Evolutionary conservation across 2,888 invertebrate species (phyloP), one percentile per base, ranked within the genome.

Genomic region (Dorcus hopei): DNA sequence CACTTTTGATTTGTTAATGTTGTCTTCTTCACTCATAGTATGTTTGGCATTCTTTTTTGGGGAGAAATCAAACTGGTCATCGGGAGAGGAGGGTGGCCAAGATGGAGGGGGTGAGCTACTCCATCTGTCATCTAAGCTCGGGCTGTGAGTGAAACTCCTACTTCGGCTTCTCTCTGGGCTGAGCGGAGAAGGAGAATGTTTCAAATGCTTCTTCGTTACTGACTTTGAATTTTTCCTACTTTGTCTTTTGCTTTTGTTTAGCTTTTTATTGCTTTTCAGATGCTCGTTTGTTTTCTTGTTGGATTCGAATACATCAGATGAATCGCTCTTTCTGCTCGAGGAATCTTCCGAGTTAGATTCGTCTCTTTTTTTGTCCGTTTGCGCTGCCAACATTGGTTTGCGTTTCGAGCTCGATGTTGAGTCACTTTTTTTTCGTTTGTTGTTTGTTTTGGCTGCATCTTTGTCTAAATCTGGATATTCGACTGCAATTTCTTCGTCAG

Each of bases 401-500:
- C 72, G 64, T 57, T 69, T 71, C 14, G 69, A 57, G 6, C 54
- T 16, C 26, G 47, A 41, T 8, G 49, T 45, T 8, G 45, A 47
- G 14, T 54, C 53, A 38, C 52, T 53, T 16, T 60, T 65, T 41
- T 57, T 60, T 1, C 57, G 38, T 50, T 59, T 59, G 19, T 55
- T 51, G n/a, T 41, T 60, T 77, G 82, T 62, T 80, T 84, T 65
- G 72, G 82, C 68, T 33, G 26, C 26, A 77, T 76, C 79, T 77
- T 74, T 74, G 8, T 76, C 75, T 45, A 74, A 71, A 63, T 80
- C 79, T 7, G 80, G 85, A 77, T 85, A 88, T 73, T 88, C 88
- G 3, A 89, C 84, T 59, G 87, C 87, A 55, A 87, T 86, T 76
- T 88, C 88, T 74, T 89, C 88, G 72, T 93, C 93, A 23, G 92